Evolutionary conservation across 2,797 vertebrate species (phyloP).

Genomic region (Melanotaenia parkinsoni): DNA sequence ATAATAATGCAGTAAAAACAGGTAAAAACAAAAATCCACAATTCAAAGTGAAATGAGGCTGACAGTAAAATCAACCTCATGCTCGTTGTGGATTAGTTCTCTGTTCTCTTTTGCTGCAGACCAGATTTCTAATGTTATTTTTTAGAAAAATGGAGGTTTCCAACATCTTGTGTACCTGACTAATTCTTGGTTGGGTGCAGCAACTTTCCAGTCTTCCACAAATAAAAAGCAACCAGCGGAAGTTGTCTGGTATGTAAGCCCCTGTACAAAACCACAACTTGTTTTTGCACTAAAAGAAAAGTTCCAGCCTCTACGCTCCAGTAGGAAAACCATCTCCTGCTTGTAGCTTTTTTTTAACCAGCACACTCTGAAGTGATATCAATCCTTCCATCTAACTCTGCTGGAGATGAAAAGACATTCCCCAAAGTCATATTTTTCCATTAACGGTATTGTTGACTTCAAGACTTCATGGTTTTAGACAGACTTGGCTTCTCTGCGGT

Average conservation of each 20-base stretch:
- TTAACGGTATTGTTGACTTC: slow-evolving; percentile 20
- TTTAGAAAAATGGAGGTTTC: neutral
- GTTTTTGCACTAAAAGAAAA: neutral
- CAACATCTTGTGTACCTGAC: neutral
- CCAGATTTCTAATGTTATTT: neutral
- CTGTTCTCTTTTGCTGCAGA: neutral
- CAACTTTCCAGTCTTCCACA: neutral
- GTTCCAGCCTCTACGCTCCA: neutral
- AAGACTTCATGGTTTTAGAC: slow-evolving; percentile 1
- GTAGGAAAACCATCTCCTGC: neutral
- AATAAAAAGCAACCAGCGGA: neutral
- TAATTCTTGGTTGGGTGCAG: neutral
- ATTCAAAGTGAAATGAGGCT: neutral
- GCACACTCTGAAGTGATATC: slow-evolving; percentile 2
- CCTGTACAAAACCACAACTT: neutral
- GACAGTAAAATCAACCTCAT: neutral
- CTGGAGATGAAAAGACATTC: neutral
- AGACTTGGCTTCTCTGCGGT: slow-evolving; percentile 17
- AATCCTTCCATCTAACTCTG: neutral
- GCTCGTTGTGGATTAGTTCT: neutral
- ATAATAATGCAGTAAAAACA: no score
- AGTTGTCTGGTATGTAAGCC: neutral
- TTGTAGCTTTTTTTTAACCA: neutral
- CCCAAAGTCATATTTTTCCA: neutral
- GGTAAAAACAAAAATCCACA: no score